Base-by-base conservation (phyloP, 35 echinoderm and acorn worm species). In the Amphiura filiformis region DNA sequence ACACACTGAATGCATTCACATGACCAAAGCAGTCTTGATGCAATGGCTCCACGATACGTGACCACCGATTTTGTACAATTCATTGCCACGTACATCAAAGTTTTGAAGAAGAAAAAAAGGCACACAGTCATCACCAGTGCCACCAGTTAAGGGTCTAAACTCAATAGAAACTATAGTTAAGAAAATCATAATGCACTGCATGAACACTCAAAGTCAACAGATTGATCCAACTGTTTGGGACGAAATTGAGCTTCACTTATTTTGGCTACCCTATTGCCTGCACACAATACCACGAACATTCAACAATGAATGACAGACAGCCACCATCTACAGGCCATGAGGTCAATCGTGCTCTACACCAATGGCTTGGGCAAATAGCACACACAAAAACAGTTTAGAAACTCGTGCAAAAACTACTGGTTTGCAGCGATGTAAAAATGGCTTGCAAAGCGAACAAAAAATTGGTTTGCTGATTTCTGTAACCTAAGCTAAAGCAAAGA, bases 131-230 rank as follows among this genome's bases (percentile, higher is more conserved):
- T n/a, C 41, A 47, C 4, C 41, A 17, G 5, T 17, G 17, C 41
- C 41, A 47, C 41, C 41, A 47, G 41, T n/a, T n/a, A 47, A 47
- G 17, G 41, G 41, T 47, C 41, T 47, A 17, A 47, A 47, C 41
- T 47, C 41, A 47, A 47, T 17, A 17, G 41, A n/a, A 47, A 47
- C 41, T 9, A 47, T 9, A 47, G 5, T n/a, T 9, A 70, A n/a
- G 26, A n/a, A 70, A 70, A 70, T 70, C 61, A 70, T 70, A 26
- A 70, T 70, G 28, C 61, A 5, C 61, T 18, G 11, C 61, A 70
- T 70, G 61, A 13, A 70, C 28, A 70, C 61, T 70, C 61, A 70
- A 70, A 70, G 61, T 70, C 61, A 70, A 70, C 61, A 18, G 61
- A 70, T 70, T 70, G 61, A 70, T 70, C 61, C 9, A 70, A 70